A percentile compares a stretch with the other conserved stretches of the same genome.
Conservation (phyloP, 2,113 vertebrate genomes). For the Neolamprologus brichardi region DNA sequence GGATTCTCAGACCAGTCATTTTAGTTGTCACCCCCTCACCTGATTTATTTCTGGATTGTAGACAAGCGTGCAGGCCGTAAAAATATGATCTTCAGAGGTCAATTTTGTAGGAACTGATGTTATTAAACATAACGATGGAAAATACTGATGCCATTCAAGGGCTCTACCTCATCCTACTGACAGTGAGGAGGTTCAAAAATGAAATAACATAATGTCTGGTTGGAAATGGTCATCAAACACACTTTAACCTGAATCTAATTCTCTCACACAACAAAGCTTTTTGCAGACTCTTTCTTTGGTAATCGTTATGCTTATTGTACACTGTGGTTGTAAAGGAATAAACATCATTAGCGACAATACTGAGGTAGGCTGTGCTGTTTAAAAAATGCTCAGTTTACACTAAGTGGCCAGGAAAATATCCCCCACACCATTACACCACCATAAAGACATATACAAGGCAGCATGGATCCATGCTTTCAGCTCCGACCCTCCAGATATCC, state of each 20-base stretch:
- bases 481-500: background rate
- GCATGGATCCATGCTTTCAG: background rate
- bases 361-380: background rate
- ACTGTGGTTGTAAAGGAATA: background rate
- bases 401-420: background rate
- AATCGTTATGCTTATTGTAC: background rate
- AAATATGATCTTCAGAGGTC: background rate
- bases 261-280: background rate
- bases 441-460: background rate
- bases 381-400: background rate
- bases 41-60: slow-evolving; percentile 30
- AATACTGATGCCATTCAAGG: background rate
- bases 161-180: background rate
- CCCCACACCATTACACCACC: background rate
- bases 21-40: background rate
- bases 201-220: background rate
- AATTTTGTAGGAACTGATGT: background rate
- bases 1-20: slow-evolving; percentile 11
- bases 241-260: background rate
- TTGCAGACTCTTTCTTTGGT: background rate
- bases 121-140: background rate
- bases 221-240: background rate
- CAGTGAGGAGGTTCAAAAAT: background rate
- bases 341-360: background rate
- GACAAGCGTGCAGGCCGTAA: background rate